Evolutionary conservation across 1,140 invertebrate species (phyloP), one percentile per base, ranked within the genome.

Genomic region (Lordiphosa collinella): DNA sequence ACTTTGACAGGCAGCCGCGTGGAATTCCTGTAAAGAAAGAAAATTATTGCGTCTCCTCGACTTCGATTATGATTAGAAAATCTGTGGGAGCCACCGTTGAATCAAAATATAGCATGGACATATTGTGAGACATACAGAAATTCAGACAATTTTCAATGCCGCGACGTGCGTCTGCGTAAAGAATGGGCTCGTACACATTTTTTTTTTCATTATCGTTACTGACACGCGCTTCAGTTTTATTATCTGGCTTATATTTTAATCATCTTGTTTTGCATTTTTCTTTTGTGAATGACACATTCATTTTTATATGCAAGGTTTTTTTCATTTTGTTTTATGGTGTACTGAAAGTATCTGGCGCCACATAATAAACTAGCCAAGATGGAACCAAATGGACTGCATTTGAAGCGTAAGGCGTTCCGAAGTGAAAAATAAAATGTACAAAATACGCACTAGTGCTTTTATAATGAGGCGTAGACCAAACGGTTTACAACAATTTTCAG

Each of bases 11-110:
- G 35, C 54, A 58, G 49, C 56, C 67, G 47, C n/a, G 51, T 80
- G 51, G 48, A 69, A 57, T 79, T 63, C 58, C 59, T 63, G 48
- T 60, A 62, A 69, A 47, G 46, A 76, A 55, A 51, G 59, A 55
- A 57, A 61, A 58, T 46, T 58, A 70, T 58, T 58, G 53, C 54
- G 56, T 67, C 51, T 58, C 53, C 29, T 38, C 41, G 18, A 32
- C 40, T 57, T 58, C 38, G 38, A 56, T 59, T 62, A 51, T 54
- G 62, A 75, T 80, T 65, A 55, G 18, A 58, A 66, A 69, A 75
- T 46, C 54, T 40, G 53, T 53, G 50, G 36, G 31, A 35, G 50
- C 41, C 25, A 40, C 37, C 12, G 11, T 31, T 10, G 2, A 10
- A 29, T 2, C 25, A 29, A 29, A n/a, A 41, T 29, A 11, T 22